Base-by-base conservation (phyloP, 2,797 vertebrate species). In the Rhynchonycteris naso region DNA sequence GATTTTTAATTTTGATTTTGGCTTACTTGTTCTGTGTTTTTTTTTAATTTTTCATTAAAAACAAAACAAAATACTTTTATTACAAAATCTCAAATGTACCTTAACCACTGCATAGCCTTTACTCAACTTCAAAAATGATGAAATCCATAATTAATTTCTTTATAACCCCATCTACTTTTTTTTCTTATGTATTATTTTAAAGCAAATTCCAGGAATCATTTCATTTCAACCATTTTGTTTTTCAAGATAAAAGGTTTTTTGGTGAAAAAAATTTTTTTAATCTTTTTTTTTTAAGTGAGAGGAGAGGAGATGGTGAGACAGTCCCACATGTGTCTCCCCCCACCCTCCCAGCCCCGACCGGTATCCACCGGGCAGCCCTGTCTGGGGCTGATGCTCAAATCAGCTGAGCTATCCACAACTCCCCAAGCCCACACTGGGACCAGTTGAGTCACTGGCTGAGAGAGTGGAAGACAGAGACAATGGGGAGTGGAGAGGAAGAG, bases 151-250 rank as follows among this genome's bases (percentile, higher is more conserved):
- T 83, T 28, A 78, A 71, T 92, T 85, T 22, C 11, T 63, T 21
- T 78, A 2, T 88, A n/a, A n/a, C 30, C 19, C 28, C 10, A 19
- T 69, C 50, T 24, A 66, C 59, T 82, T 95, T 78, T 59, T 95
- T 95, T 93, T 66, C 22, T 90, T 92, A 68, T 63, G 35, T 86
- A 47, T 86, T 91, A 65, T 79, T 95, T 85, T 88, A 88, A 92
- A 88, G 78, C 35, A 88, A 76, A 94, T 81, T 94, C 12, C 6
- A 61, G 52, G 68, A 88, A 61, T 26, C 24, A 21, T 90, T 52
- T 68, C 12, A 66, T 96, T 96, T 88, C 16, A 75, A 79, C 33
- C 15, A n/a, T 89, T 82, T 33, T 89, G 4, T 89, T 52, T 91
- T 76, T 96, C 85, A 90, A 89, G 33, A 52, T 79, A 82, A 84